Evolutionary conservation across 1,140 invertebrate species (phyloP).

Genomic region (Thaumetopoea pityocampa): DNA sequence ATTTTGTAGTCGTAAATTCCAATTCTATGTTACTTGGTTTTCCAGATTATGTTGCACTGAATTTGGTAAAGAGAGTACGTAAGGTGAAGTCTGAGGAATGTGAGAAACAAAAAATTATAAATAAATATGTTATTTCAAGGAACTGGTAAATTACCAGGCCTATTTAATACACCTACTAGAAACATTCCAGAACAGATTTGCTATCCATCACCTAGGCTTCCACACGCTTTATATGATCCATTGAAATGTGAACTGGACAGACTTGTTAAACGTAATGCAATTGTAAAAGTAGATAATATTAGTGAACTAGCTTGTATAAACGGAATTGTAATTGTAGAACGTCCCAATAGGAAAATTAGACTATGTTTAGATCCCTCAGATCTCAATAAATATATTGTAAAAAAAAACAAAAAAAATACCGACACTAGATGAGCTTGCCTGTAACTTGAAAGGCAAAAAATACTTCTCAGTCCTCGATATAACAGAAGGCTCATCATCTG

Average conservation of each 20-base stretch:
- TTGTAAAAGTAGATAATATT: constrained; percentile 21
- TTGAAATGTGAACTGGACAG: constrained; percentile 6
- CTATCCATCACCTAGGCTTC: not conserved
- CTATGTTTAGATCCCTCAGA: constrained; percentile 29
- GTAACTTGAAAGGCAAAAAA: constrained; percentile 14
- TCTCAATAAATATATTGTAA: constrained; percentile 26
- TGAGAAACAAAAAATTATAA: constrained; percentile 2
- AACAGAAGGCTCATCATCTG: constrained; percentile 23
- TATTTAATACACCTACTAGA: constrained; percentile 4
- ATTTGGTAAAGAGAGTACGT: no score
- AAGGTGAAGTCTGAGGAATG: no score
- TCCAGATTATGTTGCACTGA: no score
- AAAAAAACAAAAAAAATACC: constrained; percentile 20
- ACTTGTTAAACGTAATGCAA: constrained; percentile 10
- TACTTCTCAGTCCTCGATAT: constrained; percentile 22
- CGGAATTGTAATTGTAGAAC: constrained; percentile 25
- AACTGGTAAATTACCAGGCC: not conserved
- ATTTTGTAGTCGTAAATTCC: no score
- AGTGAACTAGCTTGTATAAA: constrained; percentile 26
- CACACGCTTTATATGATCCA: not conserved
- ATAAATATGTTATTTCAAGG: constrained; percentile 1
- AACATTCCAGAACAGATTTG: no score
- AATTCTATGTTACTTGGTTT: no score
- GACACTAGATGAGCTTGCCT: constrained; percentile 13
- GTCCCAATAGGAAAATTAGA: constrained; percentile 18